Conservation (phyloP, 2,113 vertebrate species). For the Archilochus colubris region DNA sequence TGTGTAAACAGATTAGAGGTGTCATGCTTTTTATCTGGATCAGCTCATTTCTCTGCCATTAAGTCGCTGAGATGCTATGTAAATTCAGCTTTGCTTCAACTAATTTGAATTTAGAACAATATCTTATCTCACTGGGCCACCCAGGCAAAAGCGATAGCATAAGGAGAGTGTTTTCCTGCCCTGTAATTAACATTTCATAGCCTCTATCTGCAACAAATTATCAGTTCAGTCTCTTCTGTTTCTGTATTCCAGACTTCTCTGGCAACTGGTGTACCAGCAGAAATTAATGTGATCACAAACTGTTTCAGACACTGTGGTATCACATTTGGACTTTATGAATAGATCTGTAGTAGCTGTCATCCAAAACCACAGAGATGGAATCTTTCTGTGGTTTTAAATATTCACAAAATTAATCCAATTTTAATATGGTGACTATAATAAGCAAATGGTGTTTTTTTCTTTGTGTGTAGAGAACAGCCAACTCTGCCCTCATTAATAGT, state of each 20-base stretch:
- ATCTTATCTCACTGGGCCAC: constrained; percentile 11
- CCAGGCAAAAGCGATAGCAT: not conserved
- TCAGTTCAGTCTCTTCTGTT: not conserved
- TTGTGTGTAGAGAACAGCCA: not conserved
- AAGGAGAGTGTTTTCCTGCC: not conserved
- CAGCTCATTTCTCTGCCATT: constrained; percentile 37
- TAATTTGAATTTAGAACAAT: constrained; percentile 41
- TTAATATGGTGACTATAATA: not conserved
- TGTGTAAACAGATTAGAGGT: constrained; percentile 23
- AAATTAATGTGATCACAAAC: not conserved
- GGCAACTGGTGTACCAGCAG: not conserved
- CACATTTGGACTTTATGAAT: not conserved
- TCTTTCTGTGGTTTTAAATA: not conserved
- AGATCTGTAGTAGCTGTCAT: not conserved
- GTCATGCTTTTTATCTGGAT: constrained; percentile 36
- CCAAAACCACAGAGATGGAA: not conserved
- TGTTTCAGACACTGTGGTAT: not conserved
- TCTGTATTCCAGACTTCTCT: not conserved
- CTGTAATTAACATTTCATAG: constrained; percentile 35
- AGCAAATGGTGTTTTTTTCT: not conserved
- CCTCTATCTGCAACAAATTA: not conserved
- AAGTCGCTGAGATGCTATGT: not conserved
- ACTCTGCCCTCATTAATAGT: not conserved
- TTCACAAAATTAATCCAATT: not conserved
- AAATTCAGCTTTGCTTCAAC: constrained; percentile 16